Evolutionary conservation across 1,140 invertebrate species (phyloP), one percentile per base, ranked within the genome.

Genomic region (Ceratina australensis): DNA sequence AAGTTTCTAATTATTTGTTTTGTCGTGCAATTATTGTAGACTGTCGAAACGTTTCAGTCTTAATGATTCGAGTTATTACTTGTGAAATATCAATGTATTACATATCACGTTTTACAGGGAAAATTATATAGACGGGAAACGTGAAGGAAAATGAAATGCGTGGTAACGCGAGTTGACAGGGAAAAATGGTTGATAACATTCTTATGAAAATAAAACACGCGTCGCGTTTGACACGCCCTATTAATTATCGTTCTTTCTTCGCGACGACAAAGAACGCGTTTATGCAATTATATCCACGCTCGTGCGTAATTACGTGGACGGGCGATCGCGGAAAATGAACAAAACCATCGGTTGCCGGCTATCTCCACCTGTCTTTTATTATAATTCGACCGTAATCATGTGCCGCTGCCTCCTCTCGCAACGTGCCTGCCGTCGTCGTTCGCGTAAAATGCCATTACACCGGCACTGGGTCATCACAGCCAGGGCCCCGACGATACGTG

Each of bases 231-330:
- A 61, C 49, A 61, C 69, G 69, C 54, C 72, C 52, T 57, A 57
- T 67, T 47, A 59, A 67, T 75, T 47, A 15, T 33, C 54, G n/a
- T 16, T 54, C 12, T 67, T 67, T 47, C 20, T 42, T 16, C 50
- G 22, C 28, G 33, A 13, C 22, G 18, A 65, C 60, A 64, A 73
- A 33, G 57, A 73, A 73, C 72, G 28, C 63, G 72, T 57, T 66
- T 66, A 57, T 59, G 28, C 47, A 42, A 66, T 47, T 42, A 42
- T 57, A 33, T 74, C 61, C 15, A 52, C 59, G 57, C 28, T 65
- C 61, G 61, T 54, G 61, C 26, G 61, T 74, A 74, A 74, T 74
- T 66, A 56, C 50, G 57, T 52, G 57, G 18, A 72, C 59, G 59
- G 2, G 10, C 63, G 52, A 47, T 24, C 28, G 72, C 1, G 26